Percentiles rank a stretch among this genome's conserved stretches.
Conservation (phyloP, 2,888 invertebrate genomes). For the Protonemura montana region DNA sequence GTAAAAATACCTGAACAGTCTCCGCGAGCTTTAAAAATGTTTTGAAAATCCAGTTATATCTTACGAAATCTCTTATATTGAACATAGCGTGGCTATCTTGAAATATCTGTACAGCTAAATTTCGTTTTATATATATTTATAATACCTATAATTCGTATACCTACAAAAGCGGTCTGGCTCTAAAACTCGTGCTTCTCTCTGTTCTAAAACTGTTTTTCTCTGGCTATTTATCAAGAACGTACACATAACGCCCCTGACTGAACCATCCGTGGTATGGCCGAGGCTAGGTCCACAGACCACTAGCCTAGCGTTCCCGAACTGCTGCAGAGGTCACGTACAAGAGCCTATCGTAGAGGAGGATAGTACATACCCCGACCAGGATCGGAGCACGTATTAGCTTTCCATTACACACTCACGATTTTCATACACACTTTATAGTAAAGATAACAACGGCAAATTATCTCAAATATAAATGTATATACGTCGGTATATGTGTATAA, state of each 20-base stretch:
- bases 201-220: background rate
- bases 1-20: background rate
- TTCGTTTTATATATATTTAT: background rate
- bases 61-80: background rate
- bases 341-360: background rate
- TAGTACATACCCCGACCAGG: background rate
- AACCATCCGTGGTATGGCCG: background rate
- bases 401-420: slow-evolving; percentile 32
- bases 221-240: background rate
- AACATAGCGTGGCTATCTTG: background rate
- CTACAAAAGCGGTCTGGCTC: background rate
- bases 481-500: slow-evolving; percentile 5
- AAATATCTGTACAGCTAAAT: background rate
- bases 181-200: background rate
- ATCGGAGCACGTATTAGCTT: slow-evolving; percentile 31
- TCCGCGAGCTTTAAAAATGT: background rate
- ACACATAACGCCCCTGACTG: background rate
- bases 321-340: background rate
- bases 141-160: background rate
- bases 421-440: background rate
- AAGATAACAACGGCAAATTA: slow-evolving; percentile 38
- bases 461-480: background rate
- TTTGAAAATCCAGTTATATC: background rate
- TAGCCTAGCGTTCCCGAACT: background rate
- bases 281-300: background rate